Base-by-base conservation (phyloP, 2,797 vertebrate genomes). In the Gambusia yucatana region DNA sequence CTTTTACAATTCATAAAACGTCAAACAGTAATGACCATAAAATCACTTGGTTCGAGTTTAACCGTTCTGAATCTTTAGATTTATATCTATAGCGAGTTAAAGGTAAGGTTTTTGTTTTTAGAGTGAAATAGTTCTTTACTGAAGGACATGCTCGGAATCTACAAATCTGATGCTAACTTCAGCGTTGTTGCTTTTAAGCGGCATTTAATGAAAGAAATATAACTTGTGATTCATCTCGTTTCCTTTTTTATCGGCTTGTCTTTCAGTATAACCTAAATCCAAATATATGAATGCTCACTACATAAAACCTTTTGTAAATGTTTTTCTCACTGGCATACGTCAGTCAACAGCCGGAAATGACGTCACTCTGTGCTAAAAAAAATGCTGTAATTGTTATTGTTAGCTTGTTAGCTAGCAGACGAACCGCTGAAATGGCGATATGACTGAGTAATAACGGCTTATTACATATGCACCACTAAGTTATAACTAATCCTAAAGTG, bases 311-410 rank as follows among this genome's bases (percentile, higher is more conserved):
- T 44, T 70, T 8, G 25, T 28, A 16, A 44, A 28, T 7, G 22
- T 70, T 46, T 46, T 70, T 70, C 2, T 61, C 10, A 57, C 1
- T 43, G 7, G 36, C 20, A 6, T 67, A 20, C 25, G 67, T 44
- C 67, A n/a, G 39, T 70, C 22, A 44, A 55, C 22, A 75, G 0
- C 78, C 89, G 94, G 94, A 93, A 94, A 81, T 92, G 87, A 94
- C 93, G 93, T 73, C 65, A 8, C 0, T 0, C 0, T 0, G 1
- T 1, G 25, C 44, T 80, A 11, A 83, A 88, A 86, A 92, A 86
- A 86, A 82, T 82, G 79, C 61, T 17, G 85, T 94, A 94, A 94
- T 95, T 95, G 95, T 96, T 96, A 96, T 95, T 96, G 96, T 96
- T 96, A 94, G 93, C 92, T 94, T 94, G 93, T 94, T 93, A 94